Evolutionary conservation across 2,888 invertebrate species (phyloP), one percentile per base, ranked within the genome.

Genomic region (Muscina levida): DNA sequence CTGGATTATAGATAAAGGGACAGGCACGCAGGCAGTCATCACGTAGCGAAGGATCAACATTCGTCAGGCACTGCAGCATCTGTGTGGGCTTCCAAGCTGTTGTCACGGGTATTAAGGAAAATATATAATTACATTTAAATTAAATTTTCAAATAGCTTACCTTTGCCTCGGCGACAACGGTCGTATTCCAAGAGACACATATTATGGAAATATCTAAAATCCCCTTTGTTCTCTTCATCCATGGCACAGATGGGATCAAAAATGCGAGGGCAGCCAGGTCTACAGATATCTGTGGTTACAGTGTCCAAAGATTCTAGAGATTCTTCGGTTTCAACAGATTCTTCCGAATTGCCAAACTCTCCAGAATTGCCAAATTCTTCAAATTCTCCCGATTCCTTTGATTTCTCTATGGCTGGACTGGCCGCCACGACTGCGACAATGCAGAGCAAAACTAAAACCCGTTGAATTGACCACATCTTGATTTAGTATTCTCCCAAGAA

Each of bases 1-100:
- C 76, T 13, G 85, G 86, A 65, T 84, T 82, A 78, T 86, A 86
- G 79, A 84, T 85, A 75, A 85, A 84, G 26, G 84, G 85, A 57
- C 86, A 85, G 8, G 83, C 81, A 72, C 82, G 81, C 44, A 84
- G 48, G 66, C 86, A 86, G 42, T 84, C 84, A 59, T 82, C 76
- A 62, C 84, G 82, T 44, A 85, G 53, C 26, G 84, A 68, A 2
- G 85, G 80, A 75, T 85, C 85, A 15, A 85, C 44, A 57, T 84
- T 80, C 53, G 83, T 77, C 56, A 85, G 73, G 26, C 85, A 86
- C 46, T 84, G 72, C n/a, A 85, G 83, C 84, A 86, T 84, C 44
- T 84, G 84, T 51, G 86, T 85, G 70, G 82, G 82, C 39, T 82
- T 84, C 85, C 84, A 85, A 24, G 66, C 86, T 86, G 57, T 5